phyloP scores from a whole-genome alignment of 2,888 invertebrate species.

The Galeruca laticollis region DNA sequence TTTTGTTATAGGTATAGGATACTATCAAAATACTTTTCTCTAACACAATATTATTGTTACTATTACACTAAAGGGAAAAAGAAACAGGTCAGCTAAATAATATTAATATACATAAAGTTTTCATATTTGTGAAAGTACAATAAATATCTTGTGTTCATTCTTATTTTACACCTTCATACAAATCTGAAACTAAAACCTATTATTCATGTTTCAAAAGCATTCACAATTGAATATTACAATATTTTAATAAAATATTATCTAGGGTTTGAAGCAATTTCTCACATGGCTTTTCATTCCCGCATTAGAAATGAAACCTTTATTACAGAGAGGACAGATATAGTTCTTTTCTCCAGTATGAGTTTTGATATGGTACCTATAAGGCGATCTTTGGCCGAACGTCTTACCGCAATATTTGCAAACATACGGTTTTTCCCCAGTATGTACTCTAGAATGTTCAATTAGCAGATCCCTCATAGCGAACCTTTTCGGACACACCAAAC shows the following conservation, averaged over 20 bases:
- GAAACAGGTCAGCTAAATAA: too few relatives aligned
- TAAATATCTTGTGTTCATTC: too few relatives aligned
- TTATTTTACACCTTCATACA: too few relatives aligned
- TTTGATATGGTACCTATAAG: slow-evolving; percentile 72
- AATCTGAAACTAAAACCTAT: not conserved
- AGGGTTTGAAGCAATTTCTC: slow-evolving; percentile 58
- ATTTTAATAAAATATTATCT: too few relatives aligned
- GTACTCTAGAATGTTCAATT: slow-evolving; percentile 56
- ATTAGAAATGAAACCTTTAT: slow-evolving; percentile 61
- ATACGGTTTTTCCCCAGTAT: slow-evolving; percentile 63
- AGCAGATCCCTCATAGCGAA: slow-evolving; percentile 67
- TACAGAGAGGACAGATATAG: slow-evolving; percentile 66
- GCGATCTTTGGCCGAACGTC: slow-evolving; percentile 71
- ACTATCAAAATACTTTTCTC: too few relatives aligned
- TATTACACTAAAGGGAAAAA: too few relatives aligned
- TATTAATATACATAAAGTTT: too few relatives aligned
- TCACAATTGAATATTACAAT: not conserved
- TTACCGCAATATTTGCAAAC: slow-evolving; percentile 60
- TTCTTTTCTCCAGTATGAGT: slow-evolving; percentile 74
- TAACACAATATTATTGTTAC: too few relatives aligned
- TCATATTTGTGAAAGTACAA: too few relatives aligned
- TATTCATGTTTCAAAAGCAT: not conserved
- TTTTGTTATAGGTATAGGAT: too few relatives aligned
- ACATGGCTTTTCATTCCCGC: slow-evolving; percentile 61
- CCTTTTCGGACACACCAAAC: slow-evolving; percentile 66